These are phyloP conservation scores for Sinella curviseta DNA, from an alignment of 1,140 invertebrate genomes.

Conservation along the genomic window DNA sequence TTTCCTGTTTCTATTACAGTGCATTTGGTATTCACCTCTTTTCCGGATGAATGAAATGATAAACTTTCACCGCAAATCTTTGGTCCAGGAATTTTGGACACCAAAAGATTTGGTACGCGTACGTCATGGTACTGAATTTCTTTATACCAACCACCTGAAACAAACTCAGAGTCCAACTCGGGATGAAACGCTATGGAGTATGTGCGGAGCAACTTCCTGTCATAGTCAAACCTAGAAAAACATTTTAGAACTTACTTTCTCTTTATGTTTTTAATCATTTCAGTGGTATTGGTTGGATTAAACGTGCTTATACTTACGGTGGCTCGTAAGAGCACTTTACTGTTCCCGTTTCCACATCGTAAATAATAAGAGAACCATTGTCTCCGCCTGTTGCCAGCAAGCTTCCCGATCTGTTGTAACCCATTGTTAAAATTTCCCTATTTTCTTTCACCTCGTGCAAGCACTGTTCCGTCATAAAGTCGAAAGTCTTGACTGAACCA, in stretches of 20 bases:
- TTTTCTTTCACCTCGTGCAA: constrained; percentile 35
- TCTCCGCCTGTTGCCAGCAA: constrained; percentile 32
- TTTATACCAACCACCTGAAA: constrained; percentile 39
- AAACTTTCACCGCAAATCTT: constrained; percentile 37
- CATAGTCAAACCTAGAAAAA: constrained; percentile 31
- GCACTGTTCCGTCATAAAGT: constrained; percentile 31
- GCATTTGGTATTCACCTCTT: constrained; percentile 29
- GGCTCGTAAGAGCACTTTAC: constrained; percentile 31
- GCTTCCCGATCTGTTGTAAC: constrained; percentile 22
- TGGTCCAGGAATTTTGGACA: constrained; percentile 29
- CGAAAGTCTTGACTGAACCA: constrained; percentile 36
- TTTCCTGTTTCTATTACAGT: too few relatives aligned
- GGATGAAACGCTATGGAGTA: constrained; percentile 39
- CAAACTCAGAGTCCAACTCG: constrained; percentile 24
- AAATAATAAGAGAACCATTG: constrained; percentile 33
- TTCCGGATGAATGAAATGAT: constrained; percentile 28
- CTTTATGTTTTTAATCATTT: neutral
- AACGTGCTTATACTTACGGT: constrained; percentile 25
- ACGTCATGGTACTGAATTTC: constrained; percentile 35
- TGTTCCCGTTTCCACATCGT: constrained; percentile 36
- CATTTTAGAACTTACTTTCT: neutral
- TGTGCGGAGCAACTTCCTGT: constrained; percentile 27
- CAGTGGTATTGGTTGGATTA: neutral
- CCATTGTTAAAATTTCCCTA: constrained; percentile 30
- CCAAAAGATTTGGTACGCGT: constrained; percentile 14